Conservation (phyloP, 2,888 invertebrate species). For the Parnassius orleans region DNA sequence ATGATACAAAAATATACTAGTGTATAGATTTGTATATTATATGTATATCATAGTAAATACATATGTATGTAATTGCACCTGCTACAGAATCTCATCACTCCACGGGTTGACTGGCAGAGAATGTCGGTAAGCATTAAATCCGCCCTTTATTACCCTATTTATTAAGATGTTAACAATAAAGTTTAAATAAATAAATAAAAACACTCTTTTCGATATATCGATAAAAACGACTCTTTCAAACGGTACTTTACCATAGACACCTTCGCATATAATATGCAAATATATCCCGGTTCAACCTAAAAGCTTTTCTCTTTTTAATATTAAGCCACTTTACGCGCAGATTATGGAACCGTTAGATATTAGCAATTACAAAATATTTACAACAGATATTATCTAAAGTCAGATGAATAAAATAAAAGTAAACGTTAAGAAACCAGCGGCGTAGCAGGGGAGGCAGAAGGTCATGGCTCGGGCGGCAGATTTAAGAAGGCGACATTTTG, state of each 20-base stretch:
- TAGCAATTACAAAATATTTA: background rate
- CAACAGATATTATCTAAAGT: background rate
- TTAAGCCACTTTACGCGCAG: constrained; percentile 5
- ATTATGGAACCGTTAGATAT: constrained; percentile 1
- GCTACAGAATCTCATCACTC: no score
- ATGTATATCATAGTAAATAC: no score
- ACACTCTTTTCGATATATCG: background rate
- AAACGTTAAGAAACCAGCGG: no score
- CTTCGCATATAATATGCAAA: constrained; percentile 8
- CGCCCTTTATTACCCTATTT: no score
- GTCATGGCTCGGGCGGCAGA: no score
- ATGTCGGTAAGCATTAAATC: no score
- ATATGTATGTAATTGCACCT: no score
- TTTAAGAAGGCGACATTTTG: no score
- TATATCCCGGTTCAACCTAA: constrained; percentile 10
- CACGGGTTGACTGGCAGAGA: no score
- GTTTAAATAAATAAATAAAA: background rate
- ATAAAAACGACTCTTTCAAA: background rate
- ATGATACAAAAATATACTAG: background rate
- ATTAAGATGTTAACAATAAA: no score
- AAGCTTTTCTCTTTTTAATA: constrained; percentile 13
- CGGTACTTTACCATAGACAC: background rate
- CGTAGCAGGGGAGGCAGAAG: no score
- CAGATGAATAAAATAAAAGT: no score
- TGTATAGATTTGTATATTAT: background rate